These are phyloP conservation scores for Andrena dorsata DNA, from an alignment of 2,888 invertebrate genomes.

Conservation along the genomic window DNA sequence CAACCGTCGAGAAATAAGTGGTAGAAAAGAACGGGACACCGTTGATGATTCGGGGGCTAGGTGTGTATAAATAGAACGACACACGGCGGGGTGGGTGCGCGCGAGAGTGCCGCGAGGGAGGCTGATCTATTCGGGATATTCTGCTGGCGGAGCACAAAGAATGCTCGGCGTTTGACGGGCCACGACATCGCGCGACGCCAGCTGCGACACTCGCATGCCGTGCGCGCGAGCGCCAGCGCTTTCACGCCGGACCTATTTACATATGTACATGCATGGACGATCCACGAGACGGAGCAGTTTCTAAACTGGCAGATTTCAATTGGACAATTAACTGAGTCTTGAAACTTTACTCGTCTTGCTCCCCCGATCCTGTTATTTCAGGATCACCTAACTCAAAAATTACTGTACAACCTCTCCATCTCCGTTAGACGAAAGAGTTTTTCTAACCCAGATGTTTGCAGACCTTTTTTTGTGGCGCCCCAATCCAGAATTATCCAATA, in stretches of 20 bases:
- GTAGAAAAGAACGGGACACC: conserved; percentile 46
- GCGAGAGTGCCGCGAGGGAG: conserved; percentile 46
- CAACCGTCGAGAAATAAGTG: conserved; percentile 64
- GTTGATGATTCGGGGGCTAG: conserved; percentile 58
- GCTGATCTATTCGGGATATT: conserved; percentile 71
- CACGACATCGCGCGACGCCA: conserved; percentile 75
- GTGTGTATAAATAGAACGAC: conserved; percentile 61
- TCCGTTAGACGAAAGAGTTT: too few species aligned
- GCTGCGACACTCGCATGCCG: conserved; percentile 74
- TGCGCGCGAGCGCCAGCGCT: conserved; percentile 19
- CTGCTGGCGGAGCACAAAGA: conserved; percentile 74
- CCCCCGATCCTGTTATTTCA: too few species aligned
- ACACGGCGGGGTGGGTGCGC: conserved; percentile 35
- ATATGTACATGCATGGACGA: neutral
- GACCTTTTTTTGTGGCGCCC: too few species aligned
- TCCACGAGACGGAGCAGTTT: neutral
- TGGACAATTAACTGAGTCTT: too few species aligned
- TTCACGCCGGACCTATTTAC: neutral
- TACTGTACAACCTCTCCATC: too few species aligned
- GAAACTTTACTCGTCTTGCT: too few species aligned
- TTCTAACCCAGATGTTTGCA: too few species aligned
- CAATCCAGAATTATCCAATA: too few species aligned
- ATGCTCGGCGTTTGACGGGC: conserved; percentile 78
- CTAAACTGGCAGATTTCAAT: neutral
- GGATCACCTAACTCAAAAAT: too few species aligned